A percentile compares a stretch with the other conserved stretches of the same genome.
Evolutionary conservation across 2,113 vertebrate genomes (phyloP).

Genomic region (Astur gentilis): DNA sequence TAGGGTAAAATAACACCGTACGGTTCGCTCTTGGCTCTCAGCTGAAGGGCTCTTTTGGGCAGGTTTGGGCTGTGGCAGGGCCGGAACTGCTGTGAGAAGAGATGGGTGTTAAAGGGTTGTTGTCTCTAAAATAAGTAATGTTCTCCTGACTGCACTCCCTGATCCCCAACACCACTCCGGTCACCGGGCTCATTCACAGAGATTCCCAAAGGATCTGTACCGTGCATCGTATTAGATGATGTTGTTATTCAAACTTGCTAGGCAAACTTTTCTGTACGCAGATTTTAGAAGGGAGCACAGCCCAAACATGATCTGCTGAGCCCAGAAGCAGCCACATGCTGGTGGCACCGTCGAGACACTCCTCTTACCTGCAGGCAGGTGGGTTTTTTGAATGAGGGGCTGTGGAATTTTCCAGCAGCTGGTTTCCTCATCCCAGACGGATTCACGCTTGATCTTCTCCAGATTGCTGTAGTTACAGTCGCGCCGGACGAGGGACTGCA

Average conservation of each 20-base stretch:
- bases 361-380: conserved; percentile 79
- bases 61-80: conserved; percentile 37
- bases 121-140: background rate
- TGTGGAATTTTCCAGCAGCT: conserved; percentile 85
- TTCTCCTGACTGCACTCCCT: background rate
- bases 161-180: rapidly evolving
- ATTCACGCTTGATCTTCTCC: conserved; percentile 77
- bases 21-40: conserved; percentile 61
- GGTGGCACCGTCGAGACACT: rapidly evolving
- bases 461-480: conserved; percentile 91
- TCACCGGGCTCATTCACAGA: no score
- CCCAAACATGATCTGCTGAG: rapidly evolving
- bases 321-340: background rate
- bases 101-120: rapidly evolving
- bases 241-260: background rate
- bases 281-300: rapidly evolving
- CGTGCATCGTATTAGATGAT: rapidly evolving
- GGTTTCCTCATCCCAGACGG: conserved; percentile 83
- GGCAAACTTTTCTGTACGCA: rapidly evolving
- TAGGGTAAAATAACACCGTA: background rate
- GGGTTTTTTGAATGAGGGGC: conserved; percentile 77
- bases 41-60: conserved; percentile 20
- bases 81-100: conserved; percentile 69
- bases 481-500: conserved; percentile 75
- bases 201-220: rapidly evolving